Percentiles rank a stretch among this genome's conserved stretches.
Conservation (phyloP, 2,888 invertebrate species). For the Cephus pygmeus region DNA sequence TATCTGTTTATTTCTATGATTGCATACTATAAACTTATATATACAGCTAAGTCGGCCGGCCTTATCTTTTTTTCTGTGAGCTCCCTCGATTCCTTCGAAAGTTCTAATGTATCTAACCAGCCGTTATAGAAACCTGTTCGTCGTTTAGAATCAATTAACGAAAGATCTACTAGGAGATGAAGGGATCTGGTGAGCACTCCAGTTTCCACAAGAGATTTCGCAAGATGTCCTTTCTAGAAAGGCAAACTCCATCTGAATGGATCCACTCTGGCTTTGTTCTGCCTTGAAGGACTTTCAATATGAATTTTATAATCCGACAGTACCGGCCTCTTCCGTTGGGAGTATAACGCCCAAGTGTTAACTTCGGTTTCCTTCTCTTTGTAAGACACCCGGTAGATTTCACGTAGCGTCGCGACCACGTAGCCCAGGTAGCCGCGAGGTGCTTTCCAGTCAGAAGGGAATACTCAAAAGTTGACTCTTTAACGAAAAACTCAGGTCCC, state of each 20-base stretch:
- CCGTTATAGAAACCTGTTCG: slow-evolving; percentile 21
- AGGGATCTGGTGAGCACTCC: neutral
- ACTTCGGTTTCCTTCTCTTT: neutral
- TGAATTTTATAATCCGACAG: neutral
- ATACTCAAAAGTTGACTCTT: slow-evolving; percentile 1
- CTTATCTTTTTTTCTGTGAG: neutral
- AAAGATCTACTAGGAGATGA: neutral
- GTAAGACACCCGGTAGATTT: slow-evolving; percentile 6
- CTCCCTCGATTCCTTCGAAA: neutral
- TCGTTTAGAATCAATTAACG: slow-evolving; percentile 22
- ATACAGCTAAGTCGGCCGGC: neutral
- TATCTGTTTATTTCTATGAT: neutral
- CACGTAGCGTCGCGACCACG: slow-evolving; percentile 3
- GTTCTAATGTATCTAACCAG: slow-evolving; percentile 24
- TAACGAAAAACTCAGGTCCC: slow-evolving; percentile 2
- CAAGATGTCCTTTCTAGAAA: neutral
- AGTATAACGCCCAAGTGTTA: neutral
- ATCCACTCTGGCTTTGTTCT: neutral
- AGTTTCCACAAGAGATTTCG: neutral
- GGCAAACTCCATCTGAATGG: neutral
- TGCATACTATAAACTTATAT: neutral
- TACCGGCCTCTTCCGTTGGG: neutral
- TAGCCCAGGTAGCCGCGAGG: slow-evolving; percentile 1
- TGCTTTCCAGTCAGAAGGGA: neutral
- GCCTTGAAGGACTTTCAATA: neutral